Evolutionary conservation across 2,888 invertebrate species (phyloP).

Genomic region (Ptilodon capucinus): DNA sequence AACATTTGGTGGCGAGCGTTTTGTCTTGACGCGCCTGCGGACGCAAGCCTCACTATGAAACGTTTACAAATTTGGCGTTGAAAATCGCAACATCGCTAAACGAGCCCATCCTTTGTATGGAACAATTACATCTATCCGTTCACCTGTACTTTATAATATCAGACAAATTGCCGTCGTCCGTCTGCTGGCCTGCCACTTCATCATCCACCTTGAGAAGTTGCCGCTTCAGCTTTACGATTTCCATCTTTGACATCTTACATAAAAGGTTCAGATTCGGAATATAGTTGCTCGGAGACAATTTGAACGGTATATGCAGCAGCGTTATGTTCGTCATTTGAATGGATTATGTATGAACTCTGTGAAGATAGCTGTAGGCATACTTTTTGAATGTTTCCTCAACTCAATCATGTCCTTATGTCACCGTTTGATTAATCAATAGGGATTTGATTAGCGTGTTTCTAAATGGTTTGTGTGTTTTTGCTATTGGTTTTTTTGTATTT

Average conservation of each 20-base stretch:
- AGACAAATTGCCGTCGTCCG: conserved; percentile 43
- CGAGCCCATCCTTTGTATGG: conserved; percentile 19
- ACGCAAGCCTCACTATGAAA: neutral
- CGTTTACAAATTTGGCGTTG: conserved; percentile 2
- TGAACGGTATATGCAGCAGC: neutral
- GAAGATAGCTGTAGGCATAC: too few species aligned
- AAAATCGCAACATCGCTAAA: conserved; percentile 13
- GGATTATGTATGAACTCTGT: too few species aligned
- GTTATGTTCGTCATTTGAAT: too few species aligned
- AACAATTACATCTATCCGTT: conserved; percentile 32
- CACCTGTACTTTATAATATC: conserved; percentile 22
- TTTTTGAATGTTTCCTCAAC: too few species aligned
- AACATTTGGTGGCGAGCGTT: too few species aligned
- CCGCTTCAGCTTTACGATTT: neutral
- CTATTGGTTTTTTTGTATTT: too few species aligned
- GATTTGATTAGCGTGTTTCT: too few species aligned
- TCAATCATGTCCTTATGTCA: too few species aligned
- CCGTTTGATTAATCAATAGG: too few species aligned
- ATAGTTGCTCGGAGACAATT: too few species aligned
- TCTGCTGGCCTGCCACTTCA: neutral
- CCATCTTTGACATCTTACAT: neutral
- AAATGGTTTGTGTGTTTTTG: too few species aligned
- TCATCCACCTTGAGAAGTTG: neutral
- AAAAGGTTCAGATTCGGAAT: neutral
- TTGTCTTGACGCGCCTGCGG: too few species aligned